phyloP scores from a whole-genome alignment of 2,888 invertebrate species.

The Eupithecia tripunctaria region DNA sequence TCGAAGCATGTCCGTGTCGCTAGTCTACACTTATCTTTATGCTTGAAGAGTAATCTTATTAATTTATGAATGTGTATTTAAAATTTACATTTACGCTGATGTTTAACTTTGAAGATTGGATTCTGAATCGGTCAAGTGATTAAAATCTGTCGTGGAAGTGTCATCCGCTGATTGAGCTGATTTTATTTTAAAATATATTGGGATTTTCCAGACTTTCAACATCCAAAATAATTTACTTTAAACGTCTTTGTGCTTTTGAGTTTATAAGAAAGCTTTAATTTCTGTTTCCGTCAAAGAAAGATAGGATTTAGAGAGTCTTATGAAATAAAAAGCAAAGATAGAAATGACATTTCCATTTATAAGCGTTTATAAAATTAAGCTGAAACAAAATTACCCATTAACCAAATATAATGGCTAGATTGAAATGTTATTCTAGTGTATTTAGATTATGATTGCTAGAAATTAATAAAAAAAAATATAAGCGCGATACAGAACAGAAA shows the following conservation, averaged over 20 bases:
- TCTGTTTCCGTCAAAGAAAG: background rate
- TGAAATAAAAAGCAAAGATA: background rate
- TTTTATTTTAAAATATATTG: background rate
- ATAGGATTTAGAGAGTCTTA: background rate
- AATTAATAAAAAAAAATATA: too few species aligned
- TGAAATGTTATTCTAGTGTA: too few species aligned
- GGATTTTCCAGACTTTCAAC: background rate
- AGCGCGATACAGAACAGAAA: background rate
- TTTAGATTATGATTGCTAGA: too few species aligned
- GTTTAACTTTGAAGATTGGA: constrained; percentile 35
- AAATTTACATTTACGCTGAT: constrained; percentile 50
- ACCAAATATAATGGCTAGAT: too few species aligned
- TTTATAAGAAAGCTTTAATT: background rate
- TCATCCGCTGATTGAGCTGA: background rate
- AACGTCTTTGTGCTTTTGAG: too few species aligned
- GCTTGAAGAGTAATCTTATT: constrained; percentile 68
- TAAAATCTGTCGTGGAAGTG: constrained; percentile 1
- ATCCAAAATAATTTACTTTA: background rate
- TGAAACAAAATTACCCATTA: too few species aligned
- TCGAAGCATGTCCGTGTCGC: constrained; percentile 63
- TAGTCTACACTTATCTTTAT: constrained; percentile 64
- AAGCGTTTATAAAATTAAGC: too few species aligned
- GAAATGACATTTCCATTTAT: background rate
- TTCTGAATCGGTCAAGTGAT: constrained; percentile 40
- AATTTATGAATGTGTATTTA: constrained; percentile 61